Evolutionary conservation across 2,797 vertebrate genomes (phyloP).

Genomic region (Melanotaenia parkinsoni): DNA sequence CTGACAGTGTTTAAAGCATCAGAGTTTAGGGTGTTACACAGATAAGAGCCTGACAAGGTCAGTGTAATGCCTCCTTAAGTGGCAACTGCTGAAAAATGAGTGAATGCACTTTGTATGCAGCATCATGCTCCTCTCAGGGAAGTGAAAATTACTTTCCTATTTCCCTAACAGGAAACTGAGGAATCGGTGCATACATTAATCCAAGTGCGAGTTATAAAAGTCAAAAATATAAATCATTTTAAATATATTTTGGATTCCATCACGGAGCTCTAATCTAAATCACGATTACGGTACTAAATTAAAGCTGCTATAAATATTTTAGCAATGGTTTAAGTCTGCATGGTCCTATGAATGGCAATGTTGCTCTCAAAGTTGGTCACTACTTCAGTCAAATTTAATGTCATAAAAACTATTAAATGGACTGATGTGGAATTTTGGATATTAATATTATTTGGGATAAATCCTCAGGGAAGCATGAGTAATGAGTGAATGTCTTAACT

Average conservation of each 20-base stretch:
- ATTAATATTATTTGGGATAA: neutral
- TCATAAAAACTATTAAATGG: neutral
- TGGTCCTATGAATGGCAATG: neutral
- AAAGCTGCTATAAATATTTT: conserved; percentile 3
- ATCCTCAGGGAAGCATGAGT: neutral
- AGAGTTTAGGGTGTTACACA: conserved; percentile 55
- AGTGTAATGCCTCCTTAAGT: conserved; percentile 41
- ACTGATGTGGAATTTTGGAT: neutral
- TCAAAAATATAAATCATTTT: neutral
- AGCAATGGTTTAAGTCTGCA: neutral
- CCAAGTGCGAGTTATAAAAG: conserved; percentile 17
- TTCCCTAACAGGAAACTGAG: conserved; percentile 11
- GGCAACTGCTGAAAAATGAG: conserved; percentile 52
- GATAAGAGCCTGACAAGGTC: conserved; percentile 69
- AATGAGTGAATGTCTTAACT: neutral
- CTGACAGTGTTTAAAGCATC: conserved; percentile 63
- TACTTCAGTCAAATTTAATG: neutral
- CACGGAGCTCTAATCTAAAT: conserved; percentile 8
- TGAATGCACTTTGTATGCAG: conserved; percentile 50
- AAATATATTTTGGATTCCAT: neutral
- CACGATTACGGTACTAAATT: neutral
- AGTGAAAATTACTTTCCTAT: conserved; percentile 45
- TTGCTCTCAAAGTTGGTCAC: neutral
- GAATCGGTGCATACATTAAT: conserved; percentile 17
- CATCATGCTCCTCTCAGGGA: conserved; percentile 26